Base-by-base conservation (phyloP, 2,888 invertebrate genomes). In the Drosophila formosana region DNA sequence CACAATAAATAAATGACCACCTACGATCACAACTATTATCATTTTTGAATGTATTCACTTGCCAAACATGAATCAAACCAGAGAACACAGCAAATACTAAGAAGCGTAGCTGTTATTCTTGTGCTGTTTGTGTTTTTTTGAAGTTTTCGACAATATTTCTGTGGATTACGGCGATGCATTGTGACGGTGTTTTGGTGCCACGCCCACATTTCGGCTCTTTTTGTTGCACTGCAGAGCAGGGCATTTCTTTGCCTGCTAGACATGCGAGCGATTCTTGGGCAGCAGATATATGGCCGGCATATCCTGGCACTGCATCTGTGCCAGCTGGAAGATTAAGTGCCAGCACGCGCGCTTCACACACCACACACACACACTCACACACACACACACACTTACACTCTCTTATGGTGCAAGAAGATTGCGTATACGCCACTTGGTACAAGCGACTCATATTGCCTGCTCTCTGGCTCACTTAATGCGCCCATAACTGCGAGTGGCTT, bases 291-390 rank as follows among this genome's bases (percentile, higher is more conserved):
- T 89, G 78, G 56, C 64, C 72, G 75, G 62, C 70, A 83, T 89
- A 87, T 83, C 83, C 88, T 72, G 82, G 78, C 57, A 64, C 68
- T 89, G 88, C 88, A 83, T 85, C 86, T 82, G 82, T 66, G 85
- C 67, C 88, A 82, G 73, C 84, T 80, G 68, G 52, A 88, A 86
- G 85, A 86, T 89, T 89, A 88, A 86, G 87, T 86, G 78, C 64
- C 62, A 74, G 75, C 68, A 87, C 71, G 75, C 78, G 83, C 67
- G 53, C 53, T 49, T 37, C 58, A 45, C 52, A n/a, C n/a, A n/a
- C n/a, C n/a, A n/a, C n/a, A n/a, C n/a, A n/a, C n/a, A 53, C 53
- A 49, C 50, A 43, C 34, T 53, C 45, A 53, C 58, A 52, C 13
- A 56, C 43, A 60, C 32, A 52, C 43, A 32, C 47, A 58, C 30